Evolutionary conservation across 2,888 invertebrate genomes (phyloP).

Genomic region (Lasioglossum vierecki): DNA sequence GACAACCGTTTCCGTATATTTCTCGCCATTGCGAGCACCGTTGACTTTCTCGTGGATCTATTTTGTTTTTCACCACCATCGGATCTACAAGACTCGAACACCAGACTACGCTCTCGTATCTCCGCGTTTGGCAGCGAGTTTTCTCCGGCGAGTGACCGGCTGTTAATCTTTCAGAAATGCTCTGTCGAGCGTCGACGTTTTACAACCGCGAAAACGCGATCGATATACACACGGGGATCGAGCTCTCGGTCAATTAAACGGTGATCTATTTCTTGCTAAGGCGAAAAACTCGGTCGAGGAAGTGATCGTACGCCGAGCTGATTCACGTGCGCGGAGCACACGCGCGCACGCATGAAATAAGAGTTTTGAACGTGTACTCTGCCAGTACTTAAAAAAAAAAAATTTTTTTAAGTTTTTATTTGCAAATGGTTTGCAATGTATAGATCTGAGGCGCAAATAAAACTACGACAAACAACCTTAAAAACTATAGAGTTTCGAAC

Average conservation of each 20-base stretch:
- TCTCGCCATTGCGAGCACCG: background rate
- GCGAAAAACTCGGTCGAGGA: conserved; percentile 53
- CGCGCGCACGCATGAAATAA: background rate
- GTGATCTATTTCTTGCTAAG: conserved; percentile 62
- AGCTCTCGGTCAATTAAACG: conserved; percentile 63
- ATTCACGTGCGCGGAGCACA: conserved; percentile 8
- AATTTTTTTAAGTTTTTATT: too few relatives aligned
- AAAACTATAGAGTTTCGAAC: too few relatives aligned
- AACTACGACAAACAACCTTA: too few relatives aligned
- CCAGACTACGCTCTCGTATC: background rate
- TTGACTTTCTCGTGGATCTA: background rate
- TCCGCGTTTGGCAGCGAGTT: conserved; percentile 30
- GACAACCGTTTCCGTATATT: background rate
- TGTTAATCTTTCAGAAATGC: conserved; percentile 52
- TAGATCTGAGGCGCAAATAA: too few relatives aligned
- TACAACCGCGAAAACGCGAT: conserved; percentile 51
- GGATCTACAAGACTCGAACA: conserved; percentile 4
- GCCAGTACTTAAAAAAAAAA: too few relatives aligned
- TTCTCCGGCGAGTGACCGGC: conserved; percentile 33
- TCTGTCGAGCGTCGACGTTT: conserved; percentile 55
- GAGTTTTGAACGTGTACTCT: background rate
- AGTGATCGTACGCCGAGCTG: conserved; percentile 22
- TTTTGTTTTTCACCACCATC: background rate
- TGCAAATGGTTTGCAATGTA: too few relatives aligned
- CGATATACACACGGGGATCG: conserved; percentile 39